Evolutionary conservation across 2,888 invertebrate genomes (phyloP), one percentile per base, ranked within the genome.

Genomic region (Rhaphigaster nebulosa): DNA sequence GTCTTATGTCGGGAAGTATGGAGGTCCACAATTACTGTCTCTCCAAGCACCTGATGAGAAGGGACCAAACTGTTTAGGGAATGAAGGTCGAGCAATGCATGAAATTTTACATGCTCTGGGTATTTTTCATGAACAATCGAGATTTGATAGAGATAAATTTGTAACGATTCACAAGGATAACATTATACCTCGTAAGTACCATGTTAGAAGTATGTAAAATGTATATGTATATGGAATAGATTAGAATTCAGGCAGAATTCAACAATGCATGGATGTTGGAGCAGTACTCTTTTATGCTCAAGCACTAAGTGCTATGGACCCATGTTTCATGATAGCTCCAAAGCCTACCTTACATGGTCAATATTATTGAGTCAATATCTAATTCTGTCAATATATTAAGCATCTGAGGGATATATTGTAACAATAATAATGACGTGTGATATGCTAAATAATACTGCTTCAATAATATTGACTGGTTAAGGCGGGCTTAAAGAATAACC

Each of bases 71-170:
- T 96, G 96, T 93, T 94, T 96, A 87, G 96, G 96, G 84, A 95
- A 94, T 54, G 95, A 96, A 93, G 96, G 97, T 0, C 95, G 96
- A 91, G 96, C 97, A n/a, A 95, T 97, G 92, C 97, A 97, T 93
- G 97, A 97, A 93, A 93, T 97, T 60, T 96, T 97, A 95, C 97
- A 97, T 93, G 96, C 96, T 0, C 94, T 97, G n/a, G 97, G 97
- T 18, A 96, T 97, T 91, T 97, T 97, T 93, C 97, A 97, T 93
- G 97, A 97, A 93, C 97, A 97, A 92, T 96, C 96, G 0, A 94
- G 97, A 91, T 95, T 96, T 87, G 97, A 97, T 93, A 94, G 97
- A 91, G 96, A 96, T 93, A 94, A 95, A 91, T 96, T 94, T 93
- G 96, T 97, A 1, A 96, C 95, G 93, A 95, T 97, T 80, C 95